phyloP scores from a whole-genome alignment of 1,140 invertebrate species.

The Atopsyche davidsoni region DNA sequence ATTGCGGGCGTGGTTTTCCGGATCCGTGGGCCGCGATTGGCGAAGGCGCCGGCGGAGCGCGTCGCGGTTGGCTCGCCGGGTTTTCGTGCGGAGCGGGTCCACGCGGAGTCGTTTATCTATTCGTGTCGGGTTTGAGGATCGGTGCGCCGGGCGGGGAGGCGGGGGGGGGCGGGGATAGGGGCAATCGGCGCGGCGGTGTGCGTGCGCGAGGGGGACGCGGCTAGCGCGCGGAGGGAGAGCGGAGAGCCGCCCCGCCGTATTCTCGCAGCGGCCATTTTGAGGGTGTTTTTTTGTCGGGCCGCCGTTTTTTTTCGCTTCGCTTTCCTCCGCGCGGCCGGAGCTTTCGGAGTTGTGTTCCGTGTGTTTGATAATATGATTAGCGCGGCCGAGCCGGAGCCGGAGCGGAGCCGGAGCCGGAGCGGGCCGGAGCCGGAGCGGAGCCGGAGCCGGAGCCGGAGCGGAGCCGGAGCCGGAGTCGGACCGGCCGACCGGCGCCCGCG shows the following conservation, averaged over 20 bases:
- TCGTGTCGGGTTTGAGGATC: conserved; percentile 34
- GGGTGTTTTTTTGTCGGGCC: neutral
- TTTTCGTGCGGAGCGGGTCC: conserved; percentile 49
- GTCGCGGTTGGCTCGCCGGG: conserved; percentile 39
- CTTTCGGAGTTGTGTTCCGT: no score
- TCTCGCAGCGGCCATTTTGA: neutral
- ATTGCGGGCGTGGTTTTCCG: conserved; percentile 50
- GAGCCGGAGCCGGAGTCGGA: no score
- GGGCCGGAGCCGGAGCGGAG: no score
- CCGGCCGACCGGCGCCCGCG: no score
- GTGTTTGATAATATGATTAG: no score
- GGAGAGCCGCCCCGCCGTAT: conserved; percentile 4
- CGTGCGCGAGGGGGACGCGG: conserved; percentile 17
- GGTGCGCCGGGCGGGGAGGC: conserved; percentile 27
- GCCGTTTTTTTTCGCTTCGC: neutral
- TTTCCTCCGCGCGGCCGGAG: no score
- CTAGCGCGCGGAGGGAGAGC: no score
- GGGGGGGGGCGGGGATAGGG: conserved; percentile 46
- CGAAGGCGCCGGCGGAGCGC: conserved; percentile 27
- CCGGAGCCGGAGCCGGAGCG: no score
- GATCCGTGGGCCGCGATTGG: conserved; percentile 36
- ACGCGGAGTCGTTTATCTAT: conserved; percentile 53
- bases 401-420: no score
- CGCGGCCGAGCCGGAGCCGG: no score
- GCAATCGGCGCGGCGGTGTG: conserved; percentile 48